Conservation (phyloP, 1,140 invertebrate species). For the Drosophila nigrodunni region DNA sequence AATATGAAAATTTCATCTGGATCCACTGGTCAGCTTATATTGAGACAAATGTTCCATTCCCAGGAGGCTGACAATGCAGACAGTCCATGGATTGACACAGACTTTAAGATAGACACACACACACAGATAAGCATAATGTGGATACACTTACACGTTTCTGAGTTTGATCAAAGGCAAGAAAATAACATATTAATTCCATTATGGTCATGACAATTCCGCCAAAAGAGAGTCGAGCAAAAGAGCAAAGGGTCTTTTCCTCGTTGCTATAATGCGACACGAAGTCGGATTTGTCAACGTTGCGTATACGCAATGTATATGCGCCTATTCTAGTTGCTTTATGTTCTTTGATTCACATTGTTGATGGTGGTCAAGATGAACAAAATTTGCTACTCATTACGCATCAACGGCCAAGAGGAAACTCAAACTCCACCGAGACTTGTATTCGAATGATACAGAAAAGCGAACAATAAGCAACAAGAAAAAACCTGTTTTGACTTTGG, state of each 20-base stretch:
- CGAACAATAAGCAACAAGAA: conserved; percentile 14
- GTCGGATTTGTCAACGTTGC: conserved; percentile 77
- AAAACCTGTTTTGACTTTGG: conserved; percentile 20
- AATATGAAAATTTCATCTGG: conserved; percentile 42
- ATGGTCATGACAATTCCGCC: conserved; percentile 71
- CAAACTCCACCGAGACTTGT: conserved; percentile 60
- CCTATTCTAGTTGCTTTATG: conserved; percentile 23
- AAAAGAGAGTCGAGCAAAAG: conserved; percentile 33
- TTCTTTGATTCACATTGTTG: conserved; percentile 24
- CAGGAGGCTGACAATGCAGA: neutral
- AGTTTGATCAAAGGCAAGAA: conserved; percentile 69
- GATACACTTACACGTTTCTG: conserved; percentile 19
- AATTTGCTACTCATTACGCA: conserved; percentile 74
- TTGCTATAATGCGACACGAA: conserved; percentile 66
- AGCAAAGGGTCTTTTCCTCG: conserved; percentile 21
- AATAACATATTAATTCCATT: conserved; percentile 76
- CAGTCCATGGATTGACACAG: neutral
- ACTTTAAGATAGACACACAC: conserved; percentile 26
- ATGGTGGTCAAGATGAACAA: conserved; percentile 59
- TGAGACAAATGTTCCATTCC: conserved; percentile 22
- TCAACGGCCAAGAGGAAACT: conserved; percentile 60
- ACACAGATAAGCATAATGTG: neutral
- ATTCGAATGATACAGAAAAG: conserved; percentile 51
- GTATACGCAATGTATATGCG: conserved; percentile 44
- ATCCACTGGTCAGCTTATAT: conserved; percentile 24